A percentile compares a stretch with the other conserved stretches of the same genome.
Evolutionary conservation across 2,797 vertebrate genomes (phyloP).

Genomic region (Helicolenus hilgendorfi): DNA sequence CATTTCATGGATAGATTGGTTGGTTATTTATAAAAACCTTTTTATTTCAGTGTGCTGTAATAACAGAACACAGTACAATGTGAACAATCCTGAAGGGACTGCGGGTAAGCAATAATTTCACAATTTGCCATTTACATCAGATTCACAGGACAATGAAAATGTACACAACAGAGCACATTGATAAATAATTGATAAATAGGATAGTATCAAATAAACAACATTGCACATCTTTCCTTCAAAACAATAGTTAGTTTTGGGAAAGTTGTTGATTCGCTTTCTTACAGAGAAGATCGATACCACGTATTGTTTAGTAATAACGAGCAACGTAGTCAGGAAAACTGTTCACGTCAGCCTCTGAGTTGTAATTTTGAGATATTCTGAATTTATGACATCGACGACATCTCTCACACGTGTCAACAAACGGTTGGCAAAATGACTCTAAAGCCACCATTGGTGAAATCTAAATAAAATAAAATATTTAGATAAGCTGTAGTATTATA

Average conservation of each 20-base stretch:
- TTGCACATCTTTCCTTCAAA: neutral
- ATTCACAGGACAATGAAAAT: neutral
- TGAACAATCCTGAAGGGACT: neutral
- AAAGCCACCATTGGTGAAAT: no score
- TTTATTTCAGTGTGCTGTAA: constrained; percentile 28
- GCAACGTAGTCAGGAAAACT: no score
- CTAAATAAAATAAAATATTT: no score
- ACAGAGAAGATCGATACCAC: no score
- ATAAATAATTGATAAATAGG: no score
- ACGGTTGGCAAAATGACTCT: no score
- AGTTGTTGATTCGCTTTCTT: neutral
- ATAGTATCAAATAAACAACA: neutral
- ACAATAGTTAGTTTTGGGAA: neutral
- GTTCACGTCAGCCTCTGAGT: no score
- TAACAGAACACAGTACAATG: neutral
- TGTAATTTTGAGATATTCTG: no score
- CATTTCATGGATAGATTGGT: neutral
- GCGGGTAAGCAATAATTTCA: neutral
- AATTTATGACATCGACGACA: no score
- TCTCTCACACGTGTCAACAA: neutral
- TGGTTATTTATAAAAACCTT: neutral
- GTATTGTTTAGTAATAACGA: no score
- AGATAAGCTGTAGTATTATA: no score
- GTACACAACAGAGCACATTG: no score
- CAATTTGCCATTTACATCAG: neutral